Base-by-base conservation (phyloP, 2,888 invertebrate species). In the Caradrina kadenii region DNA sequence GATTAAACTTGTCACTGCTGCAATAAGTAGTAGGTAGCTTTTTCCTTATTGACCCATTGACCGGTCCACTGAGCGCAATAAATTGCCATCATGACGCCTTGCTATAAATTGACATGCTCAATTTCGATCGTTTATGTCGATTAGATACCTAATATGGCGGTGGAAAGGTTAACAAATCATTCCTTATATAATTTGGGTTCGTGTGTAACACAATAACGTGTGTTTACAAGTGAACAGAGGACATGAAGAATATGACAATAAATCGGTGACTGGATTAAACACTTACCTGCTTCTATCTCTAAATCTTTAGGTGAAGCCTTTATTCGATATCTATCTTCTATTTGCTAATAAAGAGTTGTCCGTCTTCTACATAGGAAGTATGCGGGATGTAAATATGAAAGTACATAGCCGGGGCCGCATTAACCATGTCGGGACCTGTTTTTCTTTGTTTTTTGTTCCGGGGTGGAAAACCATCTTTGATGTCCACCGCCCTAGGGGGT, bases 91-190 rank as follows among this genome's bases (percentile, higher is more conserved):
- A 62, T 50, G 70, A 56, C 50, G 73, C 49, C 13, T 26, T 31
- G 11, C 61, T 48, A 45, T 76, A 69, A 76, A 76, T 69, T 76
- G 70, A 31, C 45, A 31, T 13, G 62, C 49, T 62, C 76, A 73
- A 76, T 76, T 69, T 76, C 13, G 45, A 55, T 69, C 22, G 35
- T 76, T 72, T 26, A 66, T 45, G 26, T 75, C 52, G 53, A 74
- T 42, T 53, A 31, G 13, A 22, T 53, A 48, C 26, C 31, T 67
- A 31, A 48, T 75, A 22, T 22, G 54, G 17, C 42, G 22, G 21
- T 31, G 48, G 39, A 58, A 58, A 31, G 39, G 58, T 53, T 74
- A 74, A 48, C 17, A 58, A 74, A 53, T 66, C 17, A 19, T 63
- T 62, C 13, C 6, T 13, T 19, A 6, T n/a, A 60, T 39, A 26